A percentile compares a stretch with the other conserved stretches of the same genome.
Conservation (phyloP, 1,140 invertebrate genomes). For the Arctopsyche grandis region DNA sequence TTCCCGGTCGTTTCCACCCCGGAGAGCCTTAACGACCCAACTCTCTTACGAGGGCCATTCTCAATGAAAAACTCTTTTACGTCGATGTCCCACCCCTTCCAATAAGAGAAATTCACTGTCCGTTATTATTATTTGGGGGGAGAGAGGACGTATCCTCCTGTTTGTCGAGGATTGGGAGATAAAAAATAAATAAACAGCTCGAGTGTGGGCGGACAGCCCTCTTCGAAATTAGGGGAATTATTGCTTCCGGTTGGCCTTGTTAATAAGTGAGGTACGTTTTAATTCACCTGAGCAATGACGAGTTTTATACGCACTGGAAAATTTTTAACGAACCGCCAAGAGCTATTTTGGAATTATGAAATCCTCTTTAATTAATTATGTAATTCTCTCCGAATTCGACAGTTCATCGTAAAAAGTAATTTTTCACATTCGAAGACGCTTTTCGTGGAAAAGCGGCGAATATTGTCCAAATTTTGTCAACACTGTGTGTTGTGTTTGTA, state of each 20-base stretch:
- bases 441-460: too few species aligned
- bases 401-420: background rate
- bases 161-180: background rate
- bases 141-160: constrained; percentile 32
- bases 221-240: background rate
- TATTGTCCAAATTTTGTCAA: too few species aligned
- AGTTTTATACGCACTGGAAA: background rate
- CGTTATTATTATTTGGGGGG: constrained; percentile 17
- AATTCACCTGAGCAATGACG: background rate
- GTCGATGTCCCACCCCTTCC: background rate
- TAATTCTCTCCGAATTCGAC: background rate
- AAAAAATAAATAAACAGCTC: background rate
- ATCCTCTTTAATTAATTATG: background rate
- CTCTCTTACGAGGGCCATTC: constrained; percentile 42
- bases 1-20: constrained; percentile 46
- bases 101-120: constrained; percentile 35
- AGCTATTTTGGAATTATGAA: background rate
- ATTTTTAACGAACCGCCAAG: background rate
- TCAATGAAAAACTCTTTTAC: constrained; percentile 45
- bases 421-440: too few species aligned
- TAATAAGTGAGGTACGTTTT: background rate
- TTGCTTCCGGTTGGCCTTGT: too few species aligned
- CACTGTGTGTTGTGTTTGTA: too few species aligned
- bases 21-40: constrained; percentile 47
- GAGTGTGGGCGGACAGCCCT: background rate